These are phyloP conservation scores for Serranus cabrilla DNA, from an alignment of 2,797 vertebrate genomes.

Conservation along the genomic window DNA sequence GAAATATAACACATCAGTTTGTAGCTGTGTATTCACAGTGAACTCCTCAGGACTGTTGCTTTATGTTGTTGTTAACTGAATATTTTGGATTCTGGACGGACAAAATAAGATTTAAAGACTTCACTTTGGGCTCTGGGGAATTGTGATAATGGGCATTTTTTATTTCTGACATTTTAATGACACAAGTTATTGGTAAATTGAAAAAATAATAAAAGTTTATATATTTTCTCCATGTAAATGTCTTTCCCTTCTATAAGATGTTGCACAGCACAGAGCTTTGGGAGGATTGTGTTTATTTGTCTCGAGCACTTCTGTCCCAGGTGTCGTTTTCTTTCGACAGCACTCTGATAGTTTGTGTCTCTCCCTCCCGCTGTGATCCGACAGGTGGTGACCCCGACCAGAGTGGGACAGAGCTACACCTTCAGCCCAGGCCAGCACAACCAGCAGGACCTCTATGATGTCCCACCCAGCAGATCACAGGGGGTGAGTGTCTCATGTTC, in stretches of 20 bases:
- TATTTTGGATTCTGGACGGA: background rate
- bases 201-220: background rate
- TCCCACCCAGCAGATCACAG: constrained; percentile 90
- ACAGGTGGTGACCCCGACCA: constrained; percentile 93
- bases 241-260: too few species aligned
- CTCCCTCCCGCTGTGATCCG: constrained; percentile 48
- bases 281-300: constrained; percentile 21
- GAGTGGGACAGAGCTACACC: constrained; percentile 92
- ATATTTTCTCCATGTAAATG: background rate
- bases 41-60: background rate
- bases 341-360: constrained; percentile 53
- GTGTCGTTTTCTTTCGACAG: constrained; percentile 36
- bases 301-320: constrained; percentile 27
- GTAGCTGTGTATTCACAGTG: background rate
- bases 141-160: background rate
- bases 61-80: background rate
- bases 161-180: background rate
- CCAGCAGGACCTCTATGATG: constrained; percentile 93
- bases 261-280: too few species aligned
- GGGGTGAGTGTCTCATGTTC: constrained; percentile 87
- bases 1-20: background rate
- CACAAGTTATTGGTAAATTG: background rate
- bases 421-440: constrained; percentile 89
- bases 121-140: background rate
- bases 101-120: background rate